phyloP scores from a whole-genome alignment of 2,888 invertebrate genomes.

The Chalcosyrphus nemorum region DNA sequence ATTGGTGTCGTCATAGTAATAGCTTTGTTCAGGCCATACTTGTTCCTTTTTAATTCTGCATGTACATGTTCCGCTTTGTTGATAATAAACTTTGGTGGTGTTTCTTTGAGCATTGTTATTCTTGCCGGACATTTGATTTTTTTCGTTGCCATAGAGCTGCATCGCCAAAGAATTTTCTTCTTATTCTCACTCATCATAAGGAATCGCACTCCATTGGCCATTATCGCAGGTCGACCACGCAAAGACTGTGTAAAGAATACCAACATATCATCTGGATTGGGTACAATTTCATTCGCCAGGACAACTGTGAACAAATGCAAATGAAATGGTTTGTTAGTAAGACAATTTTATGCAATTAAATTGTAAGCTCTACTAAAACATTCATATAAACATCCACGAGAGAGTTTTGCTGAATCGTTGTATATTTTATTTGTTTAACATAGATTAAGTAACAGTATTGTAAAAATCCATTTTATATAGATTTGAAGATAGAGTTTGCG shows the following conservation, averaged over 20 bases:
- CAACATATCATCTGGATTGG: conserved; percentile 80
- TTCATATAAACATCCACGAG: neutral
- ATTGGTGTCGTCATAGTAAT: conserved; percentile 73
- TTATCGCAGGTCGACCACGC: conserved; percentile 81
- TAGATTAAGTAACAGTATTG: conserved; percentile 36
- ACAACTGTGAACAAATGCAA: conserved; percentile 77
- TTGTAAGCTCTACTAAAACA: neutral
- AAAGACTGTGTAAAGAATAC: conserved; percentile 81
- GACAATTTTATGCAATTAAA: neutral
- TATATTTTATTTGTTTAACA: conserved; percentile 25
- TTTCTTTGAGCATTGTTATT: conserved; percentile 81
- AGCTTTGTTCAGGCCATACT: conserved; percentile 79
- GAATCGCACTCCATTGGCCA: conserved; percentile 82
- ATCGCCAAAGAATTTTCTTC: conserved; percentile 82
- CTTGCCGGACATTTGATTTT: conserved; percentile 82
- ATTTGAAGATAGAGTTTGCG: neutral
- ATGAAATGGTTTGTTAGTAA: conserved; percentile 47
- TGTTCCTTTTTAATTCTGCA: conserved; percentile 81
- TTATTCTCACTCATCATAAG: conserved; percentile 82
- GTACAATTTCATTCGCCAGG: conserved; percentile 79
- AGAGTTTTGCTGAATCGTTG: conserved; percentile 21
- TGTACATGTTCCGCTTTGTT: conserved; percentile 81
- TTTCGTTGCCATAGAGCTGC: conserved; percentile 82
- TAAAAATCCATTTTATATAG: conserved; percentile 37
- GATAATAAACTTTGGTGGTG: conserved; percentile 81